A percentile compares a stretch with the other conserved stretches of the same genome.
phyloP scores from a whole-genome alignment of 2,797 vertebrate genomes.

The Mus minutoides region DNA sequence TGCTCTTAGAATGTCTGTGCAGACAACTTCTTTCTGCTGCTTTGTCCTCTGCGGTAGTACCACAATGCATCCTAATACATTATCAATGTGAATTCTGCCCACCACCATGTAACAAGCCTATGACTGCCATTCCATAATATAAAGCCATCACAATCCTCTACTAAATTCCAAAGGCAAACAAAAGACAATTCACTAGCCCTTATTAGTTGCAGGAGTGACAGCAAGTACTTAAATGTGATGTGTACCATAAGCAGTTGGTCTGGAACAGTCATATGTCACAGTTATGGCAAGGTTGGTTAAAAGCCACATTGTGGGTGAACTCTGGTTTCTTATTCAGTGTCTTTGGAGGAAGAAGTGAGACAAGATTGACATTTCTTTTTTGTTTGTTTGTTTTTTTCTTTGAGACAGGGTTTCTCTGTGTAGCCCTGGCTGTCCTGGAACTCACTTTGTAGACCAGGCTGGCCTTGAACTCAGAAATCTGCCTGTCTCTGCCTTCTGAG shows the following conservation, averaged over 20 bases:
- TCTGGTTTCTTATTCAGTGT: not conserved
- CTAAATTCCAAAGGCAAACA: not conserved
- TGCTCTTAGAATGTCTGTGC: not conserved
- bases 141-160: not conserved
- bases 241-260: accelerated
- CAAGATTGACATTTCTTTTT: not conserved
- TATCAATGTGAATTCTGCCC: not conserved
- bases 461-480: no score
- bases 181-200: not conserved
- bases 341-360: not conserved
- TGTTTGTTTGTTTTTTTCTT: no score
- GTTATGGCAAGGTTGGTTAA: not conserved
- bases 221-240: not conserved
- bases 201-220: not conserved
- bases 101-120: not conserved
- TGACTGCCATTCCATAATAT: not conserved
- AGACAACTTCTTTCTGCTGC: not conserved
- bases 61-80: not conserved
- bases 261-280: not conserved
- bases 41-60: not conserved
- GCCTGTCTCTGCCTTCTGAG: no score
- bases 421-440: no score
- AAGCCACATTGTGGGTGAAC: not conserved
- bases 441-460: no score
- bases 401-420: no score